A percentile compares a stretch with the other conserved stretches of the same genome.
These are phyloP conservation scores for Fregetta grallaria DNA, from an alignment of 2,113 vertebrate species.

Conservation along the genomic window DNA sequence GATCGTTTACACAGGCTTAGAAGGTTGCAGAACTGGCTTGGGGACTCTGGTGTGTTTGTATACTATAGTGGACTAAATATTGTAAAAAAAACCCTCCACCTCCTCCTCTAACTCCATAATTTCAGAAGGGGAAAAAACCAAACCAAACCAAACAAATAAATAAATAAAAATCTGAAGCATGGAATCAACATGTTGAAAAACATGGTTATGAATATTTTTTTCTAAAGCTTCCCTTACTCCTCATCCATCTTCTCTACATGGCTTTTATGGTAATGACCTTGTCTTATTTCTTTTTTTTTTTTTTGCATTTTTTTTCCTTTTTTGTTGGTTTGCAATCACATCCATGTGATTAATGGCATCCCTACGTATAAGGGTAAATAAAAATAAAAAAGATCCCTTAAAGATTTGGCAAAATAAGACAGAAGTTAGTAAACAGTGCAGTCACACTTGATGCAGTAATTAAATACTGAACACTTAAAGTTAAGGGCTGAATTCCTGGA, in stretches of 20 bases:
- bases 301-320: fast-evolving
- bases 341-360: background rate
- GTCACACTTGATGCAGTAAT: background rate
- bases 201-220: background rate
- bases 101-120: background rate
- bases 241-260: background rate
- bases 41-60: background rate
- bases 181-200: background rate
- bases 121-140: background rate
- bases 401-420: background rate
- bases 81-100: too few relatives aligned
- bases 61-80: background rate
- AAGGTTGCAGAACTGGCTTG: background rate
- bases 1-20: background rate
- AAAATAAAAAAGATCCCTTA: background rate
- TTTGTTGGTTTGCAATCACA: background rate
- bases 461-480: background rate
- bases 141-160: background rate
- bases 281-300: background rate
- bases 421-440: background rate
- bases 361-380: background rate
- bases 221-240: background rate
- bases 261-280: background rate
- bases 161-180: background rate
- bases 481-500: background rate